Base-by-base conservation (phyloP, 1,140 invertebrate species). In the Sesamia nonagrioides region DNA sequence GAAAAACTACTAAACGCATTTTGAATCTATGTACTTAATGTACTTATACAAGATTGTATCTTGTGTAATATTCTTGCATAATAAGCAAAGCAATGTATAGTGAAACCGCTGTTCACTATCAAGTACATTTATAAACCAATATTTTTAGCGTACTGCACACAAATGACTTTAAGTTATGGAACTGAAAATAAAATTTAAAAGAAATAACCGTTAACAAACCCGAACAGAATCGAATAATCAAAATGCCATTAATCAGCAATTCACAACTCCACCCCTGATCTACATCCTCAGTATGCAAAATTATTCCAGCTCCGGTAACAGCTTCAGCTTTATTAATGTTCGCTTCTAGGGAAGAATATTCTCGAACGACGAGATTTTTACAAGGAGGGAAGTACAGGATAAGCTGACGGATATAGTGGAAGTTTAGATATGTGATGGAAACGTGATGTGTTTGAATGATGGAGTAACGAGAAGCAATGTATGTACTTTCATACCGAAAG, bases 301-400 rank as follows among this genome's bases (percentile, higher is more conserved):
- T 48, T 75, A 75, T 75, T 75, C 73, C 61, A 35, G 27, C 73
- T 73, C 37, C 18, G 15, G 15, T 74, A 75, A 61, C 73, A 21
- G 42, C 56, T 75, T 75, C 11, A 75, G 73, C 73, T 61, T 48
- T 75, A 75, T 75, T 75, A 75, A 75, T 77, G 74, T 68, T 77
- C 74, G 74, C 66, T 77, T 66, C 45, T 42, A 66, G 27, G 18
- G 21, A 54, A 63, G 60, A 76, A 76, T 63, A 68, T 77, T 77
- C 58, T 33, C 1, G 50, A 77, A 68, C 6, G 33, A 11, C 13
- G 42, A 11, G 60, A 45, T 17, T 54, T 77, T 66, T 77, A 54
- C 6, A 27, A 42, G 11, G 18, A 42, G 11, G 11, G 60, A 50
- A 17, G n/a, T 66, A 50, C 35, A 37, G 42, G 61, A 77, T 77